A percentile compares a stretch with the other conserved stretches of the same genome.
Evolutionary conservation across 1,140 invertebrate species (phyloP).

Genomic region (Sarcophaga bullata): DNA sequence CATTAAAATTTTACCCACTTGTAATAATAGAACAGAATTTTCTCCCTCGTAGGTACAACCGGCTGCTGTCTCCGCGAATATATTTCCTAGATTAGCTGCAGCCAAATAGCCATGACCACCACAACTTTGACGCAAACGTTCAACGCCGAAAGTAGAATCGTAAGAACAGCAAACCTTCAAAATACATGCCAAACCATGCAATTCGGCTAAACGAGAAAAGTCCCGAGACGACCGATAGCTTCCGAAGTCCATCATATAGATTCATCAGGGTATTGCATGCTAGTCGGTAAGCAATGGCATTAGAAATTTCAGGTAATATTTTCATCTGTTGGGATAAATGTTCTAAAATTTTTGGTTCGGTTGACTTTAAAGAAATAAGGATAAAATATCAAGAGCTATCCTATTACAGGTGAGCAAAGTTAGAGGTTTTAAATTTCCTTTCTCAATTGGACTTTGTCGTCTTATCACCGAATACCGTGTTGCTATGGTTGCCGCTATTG

Average conservation of each 20-base stretch:
- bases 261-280: conserved; percentile 78
- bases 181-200: conserved; percentile 88
- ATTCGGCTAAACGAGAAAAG: conserved; percentile 79
- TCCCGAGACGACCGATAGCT: conserved; percentile 81
- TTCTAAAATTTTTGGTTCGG: conserved; percentile 88
- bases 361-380: conserved; percentile 54
- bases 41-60: conserved; percentile 93
- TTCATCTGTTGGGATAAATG: conserved; percentile 93
- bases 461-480: conserved; percentile 86
- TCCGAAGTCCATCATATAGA: conserved; percentile 80
- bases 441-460: conserved; percentile 76
- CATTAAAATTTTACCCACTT: conserved; percentile 83
- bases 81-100: conserved; percentile 81
- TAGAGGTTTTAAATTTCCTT: background rate
- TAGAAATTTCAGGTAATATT: conserved; percentile 81
- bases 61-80: conserved; percentile 81
- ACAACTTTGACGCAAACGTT: conserved; percentile 82
- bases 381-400: background rate
- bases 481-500: conserved; percentile 83
- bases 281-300: conserved; percentile 78
- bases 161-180: conserved; percentile 85
- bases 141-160: conserved; percentile 76
- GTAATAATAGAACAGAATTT: conserved; percentile 91
- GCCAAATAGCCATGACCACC: conserved; percentile 93
- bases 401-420: background rate